Conservation (phyloP, 2,797 vertebrate genomes). For the Cynodonichthys magdalenae region DNA sequence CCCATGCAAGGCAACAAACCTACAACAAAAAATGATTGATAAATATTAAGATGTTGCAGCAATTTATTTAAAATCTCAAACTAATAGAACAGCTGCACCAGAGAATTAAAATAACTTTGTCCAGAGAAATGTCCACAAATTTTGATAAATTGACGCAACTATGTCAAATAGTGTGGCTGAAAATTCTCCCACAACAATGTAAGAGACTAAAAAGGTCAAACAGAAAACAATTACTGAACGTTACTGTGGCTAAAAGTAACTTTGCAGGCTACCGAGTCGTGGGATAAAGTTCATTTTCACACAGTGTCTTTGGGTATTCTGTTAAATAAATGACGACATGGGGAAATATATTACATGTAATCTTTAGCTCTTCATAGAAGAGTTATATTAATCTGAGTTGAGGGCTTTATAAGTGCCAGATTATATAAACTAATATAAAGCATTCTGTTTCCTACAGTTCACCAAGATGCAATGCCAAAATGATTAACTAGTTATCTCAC, state of each 20-base stretch:
- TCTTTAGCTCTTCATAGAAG: background rate
- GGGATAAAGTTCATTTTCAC: background rate
- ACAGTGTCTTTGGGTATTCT: background rate
- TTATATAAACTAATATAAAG: slow-evolving; percentile 24
- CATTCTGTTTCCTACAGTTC: slow-evolving; percentile 6
- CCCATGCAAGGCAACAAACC: background rate
- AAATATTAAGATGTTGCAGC: background rate
- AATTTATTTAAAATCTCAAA: background rate
- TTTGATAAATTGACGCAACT: background rate
- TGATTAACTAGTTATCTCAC: slow-evolving; percentile 48
- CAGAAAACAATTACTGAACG: no score
- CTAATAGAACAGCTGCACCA: background rate
- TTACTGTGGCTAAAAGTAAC: background rate
- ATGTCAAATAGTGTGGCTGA: background rate
- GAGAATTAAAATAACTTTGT: no score
- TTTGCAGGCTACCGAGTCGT: no score
- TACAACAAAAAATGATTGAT: background rate
- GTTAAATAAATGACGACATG: no score
- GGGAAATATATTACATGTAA: background rate
- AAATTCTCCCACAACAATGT: background rate
- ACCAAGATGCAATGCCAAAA: slow-evolving; percentile 26
- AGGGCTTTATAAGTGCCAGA: no score
- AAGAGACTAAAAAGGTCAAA: background rate
- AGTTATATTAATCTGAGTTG: background rate
- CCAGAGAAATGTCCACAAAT: no score